Percentiles rank a stretch among this genome's conserved stretches.
Evolutionary conservation across 2,888 invertebrate genomes (phyloP).

Genomic region (Aricia artaxerxes): DNA sequence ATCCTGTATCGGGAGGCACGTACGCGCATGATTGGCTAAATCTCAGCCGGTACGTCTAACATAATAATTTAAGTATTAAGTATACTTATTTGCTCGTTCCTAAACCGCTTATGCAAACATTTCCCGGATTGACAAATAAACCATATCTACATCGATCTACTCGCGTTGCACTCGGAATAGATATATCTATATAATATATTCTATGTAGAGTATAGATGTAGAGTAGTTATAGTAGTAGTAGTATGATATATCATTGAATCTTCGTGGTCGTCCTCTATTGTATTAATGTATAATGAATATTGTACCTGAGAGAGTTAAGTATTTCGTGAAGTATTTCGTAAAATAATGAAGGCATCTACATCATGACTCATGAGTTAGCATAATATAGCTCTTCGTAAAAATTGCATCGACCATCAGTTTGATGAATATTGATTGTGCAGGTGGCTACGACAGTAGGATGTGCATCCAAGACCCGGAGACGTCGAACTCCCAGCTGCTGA

Average conservation of each 20-base stretch:
- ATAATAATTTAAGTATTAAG: conserved; percentile 50
- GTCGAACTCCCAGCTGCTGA: conserved; percentile 53
- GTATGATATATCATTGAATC: neutral
- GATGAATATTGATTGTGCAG: conserved; percentile 42
- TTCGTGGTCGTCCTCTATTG: neutral
- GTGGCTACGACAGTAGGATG: conserved; percentile 62
- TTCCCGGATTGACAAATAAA: neutral
- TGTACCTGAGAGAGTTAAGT: neutral
- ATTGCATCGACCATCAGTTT: neutral
- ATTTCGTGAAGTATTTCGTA: too few species aligned
- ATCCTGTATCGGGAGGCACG: conserved; percentile 75
- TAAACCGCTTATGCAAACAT: neutral
- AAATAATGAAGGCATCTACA: neutral
- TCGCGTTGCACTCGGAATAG: neutral
- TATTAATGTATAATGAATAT: neutral
- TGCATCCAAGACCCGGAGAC: conserved; percentile 62
- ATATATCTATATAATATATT: neutral
- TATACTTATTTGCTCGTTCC: conserved; percentile 25
- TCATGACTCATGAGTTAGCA: neutral
- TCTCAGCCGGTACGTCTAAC: conserved; percentile 62
- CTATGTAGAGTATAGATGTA: too few species aligned
- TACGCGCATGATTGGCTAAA: conserved; percentile 71
- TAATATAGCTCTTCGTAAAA: neutral
- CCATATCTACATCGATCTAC: neutral
- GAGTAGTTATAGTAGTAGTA: too few species aligned